Percentiles rank a stretch among this genome's conserved stretches.
Conservation (phyloP, 2,797 vertebrate species). For the Danio jaintianensis region DNA sequence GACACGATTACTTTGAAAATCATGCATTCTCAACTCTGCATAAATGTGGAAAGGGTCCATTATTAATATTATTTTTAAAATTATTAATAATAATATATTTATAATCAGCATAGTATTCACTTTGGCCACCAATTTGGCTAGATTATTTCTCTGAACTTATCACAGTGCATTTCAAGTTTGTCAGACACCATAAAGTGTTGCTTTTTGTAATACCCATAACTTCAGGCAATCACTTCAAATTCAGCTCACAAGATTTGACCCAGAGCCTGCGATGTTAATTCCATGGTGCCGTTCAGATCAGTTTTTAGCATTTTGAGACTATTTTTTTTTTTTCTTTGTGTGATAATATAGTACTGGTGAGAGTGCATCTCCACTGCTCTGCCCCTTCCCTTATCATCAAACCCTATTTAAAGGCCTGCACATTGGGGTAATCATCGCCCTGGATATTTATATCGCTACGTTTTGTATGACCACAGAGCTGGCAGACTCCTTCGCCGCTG, state of each 20-base stretch:
- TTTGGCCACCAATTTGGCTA: neutral
- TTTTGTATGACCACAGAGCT: conserved; percentile 54
- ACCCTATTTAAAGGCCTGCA: conserved; percentile 33
- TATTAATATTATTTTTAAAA: too few relatives aligned
- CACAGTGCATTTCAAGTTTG: neutral
- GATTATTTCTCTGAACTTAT: neutral
- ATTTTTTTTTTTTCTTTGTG: neutral
- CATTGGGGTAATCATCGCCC: conserved; percentile 39
- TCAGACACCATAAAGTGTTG: neutral
- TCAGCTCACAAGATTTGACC: neutral
- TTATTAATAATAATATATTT: too few relatives aligned
- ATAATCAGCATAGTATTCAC: too few relatives aligned
- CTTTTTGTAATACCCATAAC: neutral
- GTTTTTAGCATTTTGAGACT: conserved; percentile 1
- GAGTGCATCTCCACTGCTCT: neutral
- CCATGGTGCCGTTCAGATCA: neutral
- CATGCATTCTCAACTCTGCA: too few relatives aligned
- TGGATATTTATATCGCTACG: conserved; percentile 49
- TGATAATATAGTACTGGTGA: conserved; percentile 12
- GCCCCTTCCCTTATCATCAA: conserved; percentile 36
- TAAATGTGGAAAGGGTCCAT: too few relatives aligned
- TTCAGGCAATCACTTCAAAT: neutral
- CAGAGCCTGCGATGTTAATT: conserved; percentile 5
- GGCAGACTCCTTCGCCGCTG: conserved; percentile 38
- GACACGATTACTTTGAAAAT: too few relatives aligned